phyloP scores from a whole-genome alignment of 1,140 invertebrate genomes.

The Caenorhabditis brenneri region DNA sequence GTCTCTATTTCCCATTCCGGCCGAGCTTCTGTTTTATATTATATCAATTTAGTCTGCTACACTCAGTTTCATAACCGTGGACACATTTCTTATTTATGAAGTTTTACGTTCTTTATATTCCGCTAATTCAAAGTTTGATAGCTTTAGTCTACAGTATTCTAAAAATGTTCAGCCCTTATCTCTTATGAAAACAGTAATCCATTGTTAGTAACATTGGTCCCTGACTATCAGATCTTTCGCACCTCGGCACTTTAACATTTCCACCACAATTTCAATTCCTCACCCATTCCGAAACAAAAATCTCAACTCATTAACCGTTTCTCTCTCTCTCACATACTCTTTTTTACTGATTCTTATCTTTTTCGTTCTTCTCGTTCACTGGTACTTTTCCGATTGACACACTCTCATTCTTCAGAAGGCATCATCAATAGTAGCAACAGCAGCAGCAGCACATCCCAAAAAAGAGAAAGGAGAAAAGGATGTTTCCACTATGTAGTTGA shows the following conservation, averaged over 20 bases:
- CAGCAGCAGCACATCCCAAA: not conserved
- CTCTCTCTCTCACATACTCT: not conserved
- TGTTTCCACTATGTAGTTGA: slow-evolving; percentile 33
- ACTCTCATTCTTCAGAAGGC: not conserved
- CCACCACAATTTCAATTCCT: not conserved
- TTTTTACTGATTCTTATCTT: slow-evolving; percentile 19
- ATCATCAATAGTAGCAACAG: not conserved
- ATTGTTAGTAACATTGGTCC: no score
- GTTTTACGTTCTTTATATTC: no score
- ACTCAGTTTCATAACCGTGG: no score
- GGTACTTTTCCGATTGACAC: slow-evolving; percentile 35
- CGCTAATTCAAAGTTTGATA: no score
- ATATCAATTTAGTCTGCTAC: no score
- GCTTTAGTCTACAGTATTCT: no score
- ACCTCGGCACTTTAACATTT: not conserved
- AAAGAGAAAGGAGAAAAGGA: not conserved
- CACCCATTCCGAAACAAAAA: not conserved
- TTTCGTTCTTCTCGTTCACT: slow-evolving; percentile 13
- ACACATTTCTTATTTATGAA: no score
- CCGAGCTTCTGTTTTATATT: no score
- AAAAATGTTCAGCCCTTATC: no score
- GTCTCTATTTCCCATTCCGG: no score
- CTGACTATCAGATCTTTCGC: not conserved
- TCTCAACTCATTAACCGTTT: not conserved
- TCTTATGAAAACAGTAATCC: no score